These are phyloP conservation scores for Dinoponera quadriceps DNA, from an alignment of 1,140 invertebrate species.

Conservation along the genomic window DNA sequence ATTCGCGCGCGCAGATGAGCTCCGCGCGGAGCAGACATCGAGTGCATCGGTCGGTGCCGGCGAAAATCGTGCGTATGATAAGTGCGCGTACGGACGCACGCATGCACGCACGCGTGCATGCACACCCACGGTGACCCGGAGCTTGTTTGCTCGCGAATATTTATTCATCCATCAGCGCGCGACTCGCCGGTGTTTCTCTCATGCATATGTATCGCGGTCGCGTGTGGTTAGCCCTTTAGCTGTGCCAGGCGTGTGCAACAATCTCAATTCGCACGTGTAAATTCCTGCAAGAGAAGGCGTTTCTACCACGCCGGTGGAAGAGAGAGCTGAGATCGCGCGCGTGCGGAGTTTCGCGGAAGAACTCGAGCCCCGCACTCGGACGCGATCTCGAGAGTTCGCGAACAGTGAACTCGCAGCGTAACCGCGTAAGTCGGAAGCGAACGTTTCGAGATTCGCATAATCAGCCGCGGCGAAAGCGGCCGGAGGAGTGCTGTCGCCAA, in stretches of 20 bases:
- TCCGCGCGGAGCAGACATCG: neutral
- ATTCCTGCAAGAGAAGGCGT: constrained; percentile 48
- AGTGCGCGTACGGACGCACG: constrained; percentile 10
- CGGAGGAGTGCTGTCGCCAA: neutral
- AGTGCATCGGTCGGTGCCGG: constrained; percentile 18
- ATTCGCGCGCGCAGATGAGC: neutral
- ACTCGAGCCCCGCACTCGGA: constrained; percentile 15
- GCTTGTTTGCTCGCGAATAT: constrained; percentile 55
- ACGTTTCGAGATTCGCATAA: constrained; percentile 18
- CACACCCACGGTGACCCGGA: constrained; percentile 42
- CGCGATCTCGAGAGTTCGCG: constrained; percentile 29
- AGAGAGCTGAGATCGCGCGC: constrained; percentile 24
- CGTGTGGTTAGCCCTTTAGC: constrained; percentile 42
- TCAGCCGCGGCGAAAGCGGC: constrained; percentile 29
- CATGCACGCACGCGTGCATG: constrained; percentile 19
- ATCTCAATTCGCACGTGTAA: constrained; percentile 55
- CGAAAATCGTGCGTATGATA: constrained; percentile 31
- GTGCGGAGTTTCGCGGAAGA: constrained; percentile 33
- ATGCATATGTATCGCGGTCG: constrained; percentile 60
- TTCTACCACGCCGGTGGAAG: constrained; percentile 12
- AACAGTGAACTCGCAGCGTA: neutral
- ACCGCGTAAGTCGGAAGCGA: constrained; percentile 26
- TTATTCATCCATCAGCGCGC: constrained; percentile 59
- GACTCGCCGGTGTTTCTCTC: constrained; percentile 53
- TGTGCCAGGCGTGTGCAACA: constrained; percentile 35